Conservation (phyloP, 2,113 vertebrate genomes). For the Labrus mixtus region DNA sequence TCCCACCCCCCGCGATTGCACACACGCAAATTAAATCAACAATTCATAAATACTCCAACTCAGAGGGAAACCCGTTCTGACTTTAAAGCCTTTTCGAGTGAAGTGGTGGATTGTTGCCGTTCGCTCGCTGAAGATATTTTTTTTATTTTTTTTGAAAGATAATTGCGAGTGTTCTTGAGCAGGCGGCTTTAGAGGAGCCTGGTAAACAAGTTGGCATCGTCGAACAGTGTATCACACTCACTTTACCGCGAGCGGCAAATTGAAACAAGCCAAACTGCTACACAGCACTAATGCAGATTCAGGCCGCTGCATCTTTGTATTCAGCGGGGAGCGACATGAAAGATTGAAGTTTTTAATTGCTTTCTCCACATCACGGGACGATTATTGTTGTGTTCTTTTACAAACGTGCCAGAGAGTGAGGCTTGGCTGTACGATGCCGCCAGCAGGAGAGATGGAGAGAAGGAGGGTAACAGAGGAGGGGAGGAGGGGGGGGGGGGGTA, state of each 20-base stretch:
- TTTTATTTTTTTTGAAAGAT: conserved; percentile 74
- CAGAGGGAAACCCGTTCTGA: conserved; percentile 63
- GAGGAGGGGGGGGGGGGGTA: background rate
- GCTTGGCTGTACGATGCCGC: conserved; percentile 49
- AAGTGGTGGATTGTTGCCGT: conserved; percentile 67
- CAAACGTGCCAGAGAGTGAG: conserved; percentile 64
- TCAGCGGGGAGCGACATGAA: conserved; percentile 81
- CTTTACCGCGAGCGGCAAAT: conserved; percentile 74
- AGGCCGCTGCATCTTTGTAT: conserved; percentile 73
- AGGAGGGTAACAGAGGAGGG: conserved; percentile 2
- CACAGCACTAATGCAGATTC: conserved; percentile 71
- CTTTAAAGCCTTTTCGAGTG: conserved; percentile 70
- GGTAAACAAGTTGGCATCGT: conserved; percentile 78
- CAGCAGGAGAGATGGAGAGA: conserved; percentile 30
- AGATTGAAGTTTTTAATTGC: conserved; percentile 85
- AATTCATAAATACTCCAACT: conserved; percentile 73
- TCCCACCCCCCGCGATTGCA: conserved; percentile 62
- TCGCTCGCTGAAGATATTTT: conserved; percentile 66
- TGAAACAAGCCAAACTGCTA: conserved; percentile 74
- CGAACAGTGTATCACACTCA: conserved; percentile 66
- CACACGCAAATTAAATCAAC: conserved; percentile 75
- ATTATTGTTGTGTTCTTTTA: conserved; percentile 78
- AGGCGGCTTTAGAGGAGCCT: conserved; percentile 67
- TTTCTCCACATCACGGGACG: conserved; percentile 79
- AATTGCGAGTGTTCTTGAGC: conserved; percentile 80